A percentile compares a stretch with the other conserved stretches of the same genome.
These are phyloP conservation scores for Lytechinus pictus DNA, from an alignment of 35 echinoderm and acorn worm genomes.

Conservation along the genomic window DNA sequence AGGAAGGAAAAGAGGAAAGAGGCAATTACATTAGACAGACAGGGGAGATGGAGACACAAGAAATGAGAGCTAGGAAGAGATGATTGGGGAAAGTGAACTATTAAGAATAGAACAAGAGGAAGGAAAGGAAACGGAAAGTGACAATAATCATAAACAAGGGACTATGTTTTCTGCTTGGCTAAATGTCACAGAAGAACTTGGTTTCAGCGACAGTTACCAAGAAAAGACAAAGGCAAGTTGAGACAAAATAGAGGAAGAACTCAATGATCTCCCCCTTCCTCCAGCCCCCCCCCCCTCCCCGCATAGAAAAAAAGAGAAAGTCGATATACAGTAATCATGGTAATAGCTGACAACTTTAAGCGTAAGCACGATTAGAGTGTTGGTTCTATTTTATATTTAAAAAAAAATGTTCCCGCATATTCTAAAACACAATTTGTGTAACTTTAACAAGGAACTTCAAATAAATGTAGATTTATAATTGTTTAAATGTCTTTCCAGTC, in stretches of 20 bases:
- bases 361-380: too few relatives aligned
- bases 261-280: background rate
- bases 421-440: too few relatives aligned
- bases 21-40: background rate
- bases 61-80: background rate
- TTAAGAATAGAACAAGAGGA: background rate
- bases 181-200: background rate
- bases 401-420: too few relatives aligned
- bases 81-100: background rate
- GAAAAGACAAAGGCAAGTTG: background rate
- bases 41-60: background rate
- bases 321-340: too few relatives aligned
- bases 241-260: background rate
- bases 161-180: background rate
- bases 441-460: too few relatives aligned
- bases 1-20: too few relatives aligned
- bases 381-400: too few relatives aligned
- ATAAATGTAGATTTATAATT: too few relatives aligned
- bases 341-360: too few relatives aligned
- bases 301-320: too few relatives aligned
- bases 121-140: slow-evolving; percentile 6
- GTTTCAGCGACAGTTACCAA: background rate
- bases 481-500: too few relatives aligned
- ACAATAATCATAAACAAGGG: background rate
- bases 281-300: too few relatives aligned